Evolutionary conservation across 2,888 invertebrate species (phyloP).

Genomic region (Eupithecia dodoneata): DNA sequence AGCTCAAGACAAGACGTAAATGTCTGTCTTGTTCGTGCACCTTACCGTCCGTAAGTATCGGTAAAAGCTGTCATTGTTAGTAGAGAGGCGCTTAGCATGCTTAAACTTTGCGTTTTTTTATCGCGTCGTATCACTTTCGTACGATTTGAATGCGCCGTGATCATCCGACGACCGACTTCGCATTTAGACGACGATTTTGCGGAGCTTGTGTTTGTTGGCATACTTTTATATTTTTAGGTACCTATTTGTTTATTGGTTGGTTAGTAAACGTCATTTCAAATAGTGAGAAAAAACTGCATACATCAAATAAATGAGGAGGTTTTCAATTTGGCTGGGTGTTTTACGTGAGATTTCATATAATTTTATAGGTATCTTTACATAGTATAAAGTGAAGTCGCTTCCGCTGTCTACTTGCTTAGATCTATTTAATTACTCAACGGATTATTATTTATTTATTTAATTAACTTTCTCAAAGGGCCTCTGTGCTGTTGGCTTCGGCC

Average conservation of each 20-base stretch:
- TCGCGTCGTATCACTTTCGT: slow-evolving; percentile 22
- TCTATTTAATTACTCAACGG: too few relatives aligned
- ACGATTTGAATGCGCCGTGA: slow-evolving; percentile 20
- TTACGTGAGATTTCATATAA: too few relatives aligned
- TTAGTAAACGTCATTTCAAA: background rate
- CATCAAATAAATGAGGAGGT: background rate
- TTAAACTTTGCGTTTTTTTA: slow-evolving; percentile 18
- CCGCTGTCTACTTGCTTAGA: too few relatives aligned
- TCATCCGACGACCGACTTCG: slow-evolving; percentile 24
- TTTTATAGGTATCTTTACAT: too few relatives aligned
- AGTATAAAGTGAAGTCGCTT: too few relatives aligned
- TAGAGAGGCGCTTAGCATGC: slow-evolving; percentile 24
- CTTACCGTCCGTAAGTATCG: slow-evolving; percentile 24
- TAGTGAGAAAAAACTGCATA: background rate
- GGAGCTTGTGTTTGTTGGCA: background rate
- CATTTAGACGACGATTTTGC: slow-evolving; percentile 10
- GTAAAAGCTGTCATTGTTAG: slow-evolving; percentile 31
- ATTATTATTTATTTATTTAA: too few relatives aligned
- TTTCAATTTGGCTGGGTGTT: background rate
- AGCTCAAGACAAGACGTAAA: background rate
- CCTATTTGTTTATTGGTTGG: background rate
- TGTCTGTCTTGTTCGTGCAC: background rate
- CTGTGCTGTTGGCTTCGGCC: too few relatives aligned
- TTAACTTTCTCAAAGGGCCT: too few relatives aligned
- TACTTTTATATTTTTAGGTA: slow-evolving; percentile 2